A percentile compares a stretch with the other conserved stretches of the same genome.
phyloP scores from a whole-genome alignment of 2,797 vertebrate species.

The Columba guinea region DNA sequence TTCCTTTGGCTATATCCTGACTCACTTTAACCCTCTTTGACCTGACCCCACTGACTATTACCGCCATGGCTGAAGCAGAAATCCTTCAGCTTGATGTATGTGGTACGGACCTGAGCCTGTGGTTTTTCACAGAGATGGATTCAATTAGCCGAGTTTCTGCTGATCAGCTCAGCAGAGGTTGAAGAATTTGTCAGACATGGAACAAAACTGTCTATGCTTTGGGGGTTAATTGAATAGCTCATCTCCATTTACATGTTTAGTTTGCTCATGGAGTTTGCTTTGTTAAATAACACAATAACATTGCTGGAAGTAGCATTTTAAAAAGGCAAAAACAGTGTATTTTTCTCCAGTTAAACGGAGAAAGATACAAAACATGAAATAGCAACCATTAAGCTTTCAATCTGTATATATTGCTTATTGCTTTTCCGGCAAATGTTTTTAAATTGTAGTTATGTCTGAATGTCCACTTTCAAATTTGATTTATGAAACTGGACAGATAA shows the following conservation, averaged over 20 bases:
- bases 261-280: constrained; percentile 5
- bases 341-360: constrained; percentile 8
- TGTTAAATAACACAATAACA: background rate
- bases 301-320: background rate
- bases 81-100: constrained; percentile 79
- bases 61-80: constrained; percentile 69
- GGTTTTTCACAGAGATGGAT: constrained; percentile 75
- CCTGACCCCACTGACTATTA: constrained; percentile 80
- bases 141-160: constrained; percentile 75
- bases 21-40: constrained; percentile 81
- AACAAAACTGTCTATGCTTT: constrained; percentile 55
- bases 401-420: background rate
- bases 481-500: background rate
- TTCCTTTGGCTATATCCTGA: constrained; percentile 81
- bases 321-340: background rate
- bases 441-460: background rate
- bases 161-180: constrained; percentile 66
- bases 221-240: constrained; percentile 16
- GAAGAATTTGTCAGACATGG: constrained; percentile 67
- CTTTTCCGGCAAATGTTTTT: constrained; percentile 4
- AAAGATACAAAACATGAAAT: background rate
- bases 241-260: background rate
- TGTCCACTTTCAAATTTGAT: constrained; percentile 8
- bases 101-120: constrained; percentile 72
- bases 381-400: background rate